Percentiles rank a stretch among this genome's conserved stretches.
These are phyloP conservation scores for Enteromius fasciolatus DNA, from an alignment of 2,797 vertebrate species.

Conservation along the genomic window DNA sequence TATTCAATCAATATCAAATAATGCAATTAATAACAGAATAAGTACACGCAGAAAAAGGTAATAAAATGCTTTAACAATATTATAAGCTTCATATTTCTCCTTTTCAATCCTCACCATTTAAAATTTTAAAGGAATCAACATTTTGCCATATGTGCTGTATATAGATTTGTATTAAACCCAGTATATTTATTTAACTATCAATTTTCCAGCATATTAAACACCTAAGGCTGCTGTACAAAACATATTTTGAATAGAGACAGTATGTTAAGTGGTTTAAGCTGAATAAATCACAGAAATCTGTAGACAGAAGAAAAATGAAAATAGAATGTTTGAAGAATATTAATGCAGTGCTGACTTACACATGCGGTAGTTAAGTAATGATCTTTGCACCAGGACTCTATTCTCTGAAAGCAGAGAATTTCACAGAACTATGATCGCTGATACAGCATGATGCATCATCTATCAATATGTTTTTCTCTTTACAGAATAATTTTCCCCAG, in stretches of 20 bases:
- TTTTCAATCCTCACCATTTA: neutral
- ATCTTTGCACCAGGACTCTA: neutral
- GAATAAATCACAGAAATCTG: neutral
- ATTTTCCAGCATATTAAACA: neutral
- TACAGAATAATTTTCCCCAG: neutral
- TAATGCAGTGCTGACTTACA: neutral
- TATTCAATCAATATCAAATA: neutral
- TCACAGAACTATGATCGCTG: slow-evolving; percentile 15
- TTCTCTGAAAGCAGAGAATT: neutral
- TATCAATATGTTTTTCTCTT: slow-evolving; percentile 6
- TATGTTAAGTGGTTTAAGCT: neutral
- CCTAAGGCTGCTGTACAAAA: neutral
- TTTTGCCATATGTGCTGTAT: neutral
- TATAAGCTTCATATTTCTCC: neutral
- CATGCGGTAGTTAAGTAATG: neutral
- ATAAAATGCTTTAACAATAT: no score
- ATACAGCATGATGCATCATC: neutral
- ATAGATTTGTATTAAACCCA: neutral
- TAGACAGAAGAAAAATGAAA: neutral
- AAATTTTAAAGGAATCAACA: neutral
- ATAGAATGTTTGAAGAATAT: neutral
- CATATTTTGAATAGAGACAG: neutral
- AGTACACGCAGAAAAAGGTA: no score
- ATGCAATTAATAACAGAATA: neutral
- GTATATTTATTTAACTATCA: neutral